A percentile compares a stretch with the other conserved stretches of the same genome.
phyloP scores from a whole-genome alignment of 2,113 vertebrate species.

The Dicentrarchus labrax region DNA sequence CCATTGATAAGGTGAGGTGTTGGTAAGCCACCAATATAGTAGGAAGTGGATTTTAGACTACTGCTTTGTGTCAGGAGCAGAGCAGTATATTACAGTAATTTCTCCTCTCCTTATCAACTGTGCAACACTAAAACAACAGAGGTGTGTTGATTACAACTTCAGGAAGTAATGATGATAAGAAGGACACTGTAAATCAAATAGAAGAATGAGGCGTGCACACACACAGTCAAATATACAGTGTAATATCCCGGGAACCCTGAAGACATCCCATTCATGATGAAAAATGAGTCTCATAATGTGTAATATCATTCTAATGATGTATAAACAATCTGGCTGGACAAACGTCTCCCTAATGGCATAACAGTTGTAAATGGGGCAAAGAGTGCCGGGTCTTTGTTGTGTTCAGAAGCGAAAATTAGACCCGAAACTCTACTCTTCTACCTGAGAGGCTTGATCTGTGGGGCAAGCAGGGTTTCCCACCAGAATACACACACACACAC shows the following conservation, averaged over 20 bases:
- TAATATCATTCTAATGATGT: constrained; percentile 42
- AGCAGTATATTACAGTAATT: background rate
- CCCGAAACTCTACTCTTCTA: constrained; percentile 71
- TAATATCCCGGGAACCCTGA: constrained; percentile 29
- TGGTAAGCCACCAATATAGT: background rate
- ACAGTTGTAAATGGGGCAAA: constrained; percentile 29
- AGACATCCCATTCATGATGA: constrained; percentile 39
- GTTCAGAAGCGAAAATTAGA: constrained; percentile 26
- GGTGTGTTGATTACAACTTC: constrained; percentile 5
- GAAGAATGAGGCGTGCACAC: background rate
- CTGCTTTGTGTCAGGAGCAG: background rate
- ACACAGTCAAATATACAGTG: background rate
- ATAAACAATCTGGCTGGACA: constrained; percentile 24
- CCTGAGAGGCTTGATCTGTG: constrained; percentile 64
- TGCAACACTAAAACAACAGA: constrained; percentile 23
- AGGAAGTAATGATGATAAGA: constrained; percentile 3
- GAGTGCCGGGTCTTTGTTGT: constrained; percentile 25
- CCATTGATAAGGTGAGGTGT: background rate
- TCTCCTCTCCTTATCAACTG: background rate
- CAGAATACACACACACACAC: constrained; percentile 48
- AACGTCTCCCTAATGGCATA: constrained; percentile 22
- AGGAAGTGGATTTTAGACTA: background rate
- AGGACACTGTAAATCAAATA: constrained; percentile 7
- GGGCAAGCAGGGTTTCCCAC: constrained; percentile 64
- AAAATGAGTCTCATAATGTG: constrained; percentile 42